phyloP scores from a whole-genome alignment of 2,797 vertebrate species.

The Trachurus trachurus region DNA sequence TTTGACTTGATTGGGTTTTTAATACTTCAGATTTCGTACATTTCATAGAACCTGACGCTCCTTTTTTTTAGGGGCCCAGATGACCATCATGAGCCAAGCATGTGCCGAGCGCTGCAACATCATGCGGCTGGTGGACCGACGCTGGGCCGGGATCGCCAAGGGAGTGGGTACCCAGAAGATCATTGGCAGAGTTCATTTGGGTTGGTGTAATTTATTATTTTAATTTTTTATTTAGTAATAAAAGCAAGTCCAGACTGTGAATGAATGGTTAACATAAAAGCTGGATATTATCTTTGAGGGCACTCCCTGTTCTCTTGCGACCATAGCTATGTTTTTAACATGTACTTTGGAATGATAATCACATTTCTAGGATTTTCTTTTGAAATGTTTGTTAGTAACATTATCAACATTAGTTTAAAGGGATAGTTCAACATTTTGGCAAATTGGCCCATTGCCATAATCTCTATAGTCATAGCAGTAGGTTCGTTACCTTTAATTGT shows the following conservation, averaged over 20 bases:
- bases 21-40: not conserved
- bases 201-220: constrained; percentile 75
- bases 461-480: no score
- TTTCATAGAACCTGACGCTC: not conserved
- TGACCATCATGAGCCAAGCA: constrained; percentile 99
- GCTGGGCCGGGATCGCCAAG: constrained; percentile 98
- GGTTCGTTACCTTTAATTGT: no score
- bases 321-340: not conserved
- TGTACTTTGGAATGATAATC: not conserved
- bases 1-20: not conserved
- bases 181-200: constrained; percentile 97
- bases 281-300: not conserved
- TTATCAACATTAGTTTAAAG: not conserved
- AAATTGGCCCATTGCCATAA: no score
- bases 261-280: not conserved
- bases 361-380: not conserved
- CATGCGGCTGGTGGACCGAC: constrained; percentile 97
- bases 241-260: not conserved
- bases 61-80: constrained; percentile 92
- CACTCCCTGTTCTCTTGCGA: not conserved
- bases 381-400: not conserved
- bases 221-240: no score
- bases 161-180: constrained; percentile 99
- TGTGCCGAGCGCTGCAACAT: constrained; percentile 99
- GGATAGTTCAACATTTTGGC: no score